Conservation (phyloP, 2,888 invertebrate species). For the Arge pagana region DNA sequence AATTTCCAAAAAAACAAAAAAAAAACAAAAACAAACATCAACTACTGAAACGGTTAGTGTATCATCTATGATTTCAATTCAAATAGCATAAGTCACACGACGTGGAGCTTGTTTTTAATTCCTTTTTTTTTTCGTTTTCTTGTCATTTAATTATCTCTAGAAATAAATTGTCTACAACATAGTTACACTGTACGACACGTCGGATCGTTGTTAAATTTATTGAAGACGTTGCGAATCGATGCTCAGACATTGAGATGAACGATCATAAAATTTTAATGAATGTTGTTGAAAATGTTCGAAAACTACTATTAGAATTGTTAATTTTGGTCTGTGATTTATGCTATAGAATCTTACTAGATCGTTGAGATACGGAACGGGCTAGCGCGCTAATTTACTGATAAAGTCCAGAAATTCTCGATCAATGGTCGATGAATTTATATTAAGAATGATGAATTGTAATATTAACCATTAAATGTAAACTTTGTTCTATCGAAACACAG, state of each 20-base stretch:
- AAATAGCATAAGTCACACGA: conserved; percentile 20
- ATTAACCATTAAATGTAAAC: neutral
- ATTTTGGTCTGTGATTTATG: conserved; percentile 21
- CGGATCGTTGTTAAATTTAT: too few species aligned
- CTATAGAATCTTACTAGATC: conserved; percentile 8
- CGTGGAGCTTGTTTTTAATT: conserved; percentile 4
- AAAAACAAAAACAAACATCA: too few species aligned
- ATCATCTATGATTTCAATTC: conserved; percentile 3
- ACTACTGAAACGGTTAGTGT: too few species aligned
- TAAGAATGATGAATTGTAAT: conserved; percentile 2
- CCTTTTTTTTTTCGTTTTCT: too few species aligned
- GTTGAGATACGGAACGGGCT: neutral
- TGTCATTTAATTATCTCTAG: too few species aligned
- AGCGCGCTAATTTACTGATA: conserved; percentile 1
- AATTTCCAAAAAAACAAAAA: neutral
- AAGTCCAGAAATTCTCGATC: neutral
- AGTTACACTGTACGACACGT: too few species aligned
- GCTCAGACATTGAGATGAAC: conserved; percentile 5
- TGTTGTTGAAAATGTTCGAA: conserved; percentile 9
- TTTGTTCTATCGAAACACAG: conserved; percentile 10
- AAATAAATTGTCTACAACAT: too few species aligned
- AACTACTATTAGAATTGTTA: conserved; percentile 9
- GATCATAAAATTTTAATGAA: neutral
- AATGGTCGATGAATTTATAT: neutral
- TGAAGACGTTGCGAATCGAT: conserved; percentile 6